Evolutionary conservation across 2,888 invertebrate species (phyloP).

Genomic region (Diabrotica balteata): DNA sequence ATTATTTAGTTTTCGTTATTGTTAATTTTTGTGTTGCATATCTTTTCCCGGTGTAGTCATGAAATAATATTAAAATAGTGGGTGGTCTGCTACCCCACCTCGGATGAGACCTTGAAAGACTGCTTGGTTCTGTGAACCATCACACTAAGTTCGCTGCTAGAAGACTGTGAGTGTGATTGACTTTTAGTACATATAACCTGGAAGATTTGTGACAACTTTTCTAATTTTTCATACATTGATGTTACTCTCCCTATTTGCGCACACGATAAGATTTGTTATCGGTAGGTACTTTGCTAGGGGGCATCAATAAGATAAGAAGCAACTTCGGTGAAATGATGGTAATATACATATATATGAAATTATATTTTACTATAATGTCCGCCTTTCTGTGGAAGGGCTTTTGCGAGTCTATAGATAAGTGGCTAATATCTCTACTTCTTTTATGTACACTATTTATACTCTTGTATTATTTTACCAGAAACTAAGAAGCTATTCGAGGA

Average conservation of each 20-base stretch:
- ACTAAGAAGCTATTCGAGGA: too few species aligned
- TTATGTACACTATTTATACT: too few species aligned
- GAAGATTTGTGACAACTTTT: constrained; percentile 55
- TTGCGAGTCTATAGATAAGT: too few species aligned
- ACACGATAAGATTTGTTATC: constrained; percentile 37
- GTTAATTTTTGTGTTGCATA: constrained; percentile 49
- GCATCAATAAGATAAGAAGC: too few species aligned
- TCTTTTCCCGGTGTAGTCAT: constrained; percentile 50
- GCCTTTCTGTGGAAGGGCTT: too few species aligned
- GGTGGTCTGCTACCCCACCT: constrained; percentile 57
- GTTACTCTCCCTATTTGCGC: constrained; percentile 49
- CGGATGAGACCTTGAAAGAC: constrained; percentile 56
- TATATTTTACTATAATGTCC: too few species aligned
- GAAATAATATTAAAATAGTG: constrained; percentile 46
- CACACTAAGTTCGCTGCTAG: constrained; percentile 47
- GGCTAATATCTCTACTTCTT: too few species aligned
- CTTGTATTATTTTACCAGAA: too few species aligned
- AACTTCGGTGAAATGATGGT: too few species aligned
- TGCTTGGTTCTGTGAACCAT: constrained; percentile 59
- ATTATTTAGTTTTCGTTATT: constrained; percentile 41
- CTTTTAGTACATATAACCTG: constrained; percentile 39
- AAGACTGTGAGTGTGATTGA: constrained; percentile 45
- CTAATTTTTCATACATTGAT: constrained; percentile 56
- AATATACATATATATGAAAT: too few species aligned
- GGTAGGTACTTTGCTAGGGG: constrained; percentile 6